A percentile compares a stretch with the other conserved stretches of the same genome.
Conservation (phyloP, 2,113 vertebrate genomes). For the Hiodon tergisus region DNA sequence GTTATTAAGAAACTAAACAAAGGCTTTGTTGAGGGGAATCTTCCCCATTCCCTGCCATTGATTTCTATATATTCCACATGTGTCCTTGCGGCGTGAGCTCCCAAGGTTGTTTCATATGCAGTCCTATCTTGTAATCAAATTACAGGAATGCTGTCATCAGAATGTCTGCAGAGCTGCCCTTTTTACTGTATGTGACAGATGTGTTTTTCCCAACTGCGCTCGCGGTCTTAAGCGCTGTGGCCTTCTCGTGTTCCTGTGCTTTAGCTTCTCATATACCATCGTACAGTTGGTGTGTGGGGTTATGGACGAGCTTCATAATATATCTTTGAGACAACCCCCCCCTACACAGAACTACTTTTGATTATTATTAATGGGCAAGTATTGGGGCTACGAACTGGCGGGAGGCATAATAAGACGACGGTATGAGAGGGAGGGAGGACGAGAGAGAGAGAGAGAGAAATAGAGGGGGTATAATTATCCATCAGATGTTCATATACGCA, state of each 20-base stretch:
- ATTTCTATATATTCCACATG: slow-evolving; percentile 56
- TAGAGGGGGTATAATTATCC: slow-evolving; percentile 58
- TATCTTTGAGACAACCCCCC: not conserved
- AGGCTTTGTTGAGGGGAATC: slow-evolving; percentile 42
- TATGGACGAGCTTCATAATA: not conserved
- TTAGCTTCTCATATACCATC: not conserved
- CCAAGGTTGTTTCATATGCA: slow-evolving; percentile 33
- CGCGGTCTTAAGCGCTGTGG: not conserved
- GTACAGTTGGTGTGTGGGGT: not conserved
- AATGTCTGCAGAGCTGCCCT: slow-evolving; percentile 21
- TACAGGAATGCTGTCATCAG: slow-evolving; percentile 15
- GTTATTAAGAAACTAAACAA: slow-evolving; percentile 61
- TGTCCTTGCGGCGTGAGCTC: slow-evolving; percentile 47
- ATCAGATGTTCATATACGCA: slow-evolving; percentile 66
- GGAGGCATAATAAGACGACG: slow-evolving; percentile 9
- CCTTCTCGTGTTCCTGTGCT: not conserved
- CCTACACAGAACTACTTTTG: slow-evolving; percentile 7
- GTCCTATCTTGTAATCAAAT: slow-evolving; percentile 39
- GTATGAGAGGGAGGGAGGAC: slow-evolving; percentile 16
- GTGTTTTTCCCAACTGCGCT: not conserved
- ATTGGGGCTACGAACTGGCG: slow-evolving; percentile 7
- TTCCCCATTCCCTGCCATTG: slow-evolving; percentile 52
- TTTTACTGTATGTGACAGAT: not conserved
- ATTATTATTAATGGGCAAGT: slow-evolving; percentile 24
- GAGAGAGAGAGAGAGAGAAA: slow-evolving; percentile 10